Evolutionary conservation across 1,140 invertebrate species (phyloP).

Genomic region (Adoxophyes honmai): DNA sequence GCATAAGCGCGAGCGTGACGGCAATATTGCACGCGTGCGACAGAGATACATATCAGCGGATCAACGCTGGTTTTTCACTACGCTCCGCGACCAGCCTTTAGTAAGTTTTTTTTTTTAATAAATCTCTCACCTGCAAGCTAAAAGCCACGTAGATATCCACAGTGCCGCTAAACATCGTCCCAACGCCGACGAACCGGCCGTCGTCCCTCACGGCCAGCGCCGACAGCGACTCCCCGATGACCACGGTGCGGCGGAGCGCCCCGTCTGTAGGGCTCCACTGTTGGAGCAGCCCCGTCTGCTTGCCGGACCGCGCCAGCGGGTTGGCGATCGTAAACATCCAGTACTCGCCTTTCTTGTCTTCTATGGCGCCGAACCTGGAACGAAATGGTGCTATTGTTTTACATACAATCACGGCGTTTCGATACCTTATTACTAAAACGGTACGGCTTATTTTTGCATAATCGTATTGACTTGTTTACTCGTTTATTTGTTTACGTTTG

Average conservation of each 20-base stretch:
- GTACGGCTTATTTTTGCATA: slow-evolving; percentile 12
- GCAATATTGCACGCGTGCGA: too few relatives aligned
- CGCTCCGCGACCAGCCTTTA: too few relatives aligned
- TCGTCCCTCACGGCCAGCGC: slow-evolving; percentile 93
- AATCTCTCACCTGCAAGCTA: slow-evolving; percentile 90
- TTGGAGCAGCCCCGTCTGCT: slow-evolving; percentile 85
- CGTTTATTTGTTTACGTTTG: too few relatives aligned
- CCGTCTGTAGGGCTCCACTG: slow-evolving; percentile 81
- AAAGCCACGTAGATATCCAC: slow-evolving; percentile 94
- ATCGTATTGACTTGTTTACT: too few relatives aligned
- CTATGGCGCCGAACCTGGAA: slow-evolving; percentile 83
- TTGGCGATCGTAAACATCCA: slow-evolving; percentile 91
- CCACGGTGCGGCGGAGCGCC: slow-evolving; percentile 74
- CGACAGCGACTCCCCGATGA: slow-evolving; percentile 86
- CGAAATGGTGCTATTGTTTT: too few relatives aligned
- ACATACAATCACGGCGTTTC: too few relatives aligned
- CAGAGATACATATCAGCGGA: too few relatives aligned
- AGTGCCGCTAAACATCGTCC: slow-evolving; percentile 94
- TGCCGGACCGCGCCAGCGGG: slow-evolving; percentile 82
- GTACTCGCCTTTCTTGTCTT: slow-evolving; percentile 81
- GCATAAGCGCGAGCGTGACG: too few relatives aligned
- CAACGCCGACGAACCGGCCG: slow-evolving; percentile 93
- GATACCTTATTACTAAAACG: too few relatives aligned
- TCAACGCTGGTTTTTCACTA: too few relatives aligned
- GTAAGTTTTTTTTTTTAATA: too few relatives aligned